These are phyloP conservation scores for Cnemophilus loriae DNA, from an alignment of 2,113 vertebrate genomes.

Conservation along the genomic window DNA sequence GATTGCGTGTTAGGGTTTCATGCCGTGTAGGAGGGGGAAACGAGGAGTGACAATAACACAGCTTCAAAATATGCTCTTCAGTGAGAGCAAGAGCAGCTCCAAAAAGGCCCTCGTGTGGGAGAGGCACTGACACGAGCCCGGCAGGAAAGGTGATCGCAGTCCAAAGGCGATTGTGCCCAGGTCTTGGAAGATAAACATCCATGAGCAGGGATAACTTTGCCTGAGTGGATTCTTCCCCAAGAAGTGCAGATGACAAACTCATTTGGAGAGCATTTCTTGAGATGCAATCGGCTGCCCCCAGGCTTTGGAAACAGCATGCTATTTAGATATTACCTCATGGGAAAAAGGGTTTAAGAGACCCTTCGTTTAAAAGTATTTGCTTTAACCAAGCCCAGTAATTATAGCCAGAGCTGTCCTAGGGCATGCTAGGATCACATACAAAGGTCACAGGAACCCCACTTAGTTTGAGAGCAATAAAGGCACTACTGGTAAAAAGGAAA, in stretches of 20 bases:
- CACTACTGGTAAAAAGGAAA: not conserved
- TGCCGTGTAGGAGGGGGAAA: not conserved
- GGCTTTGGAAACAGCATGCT: not conserved
- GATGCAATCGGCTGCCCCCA: not conserved
- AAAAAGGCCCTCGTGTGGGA: not conserved
- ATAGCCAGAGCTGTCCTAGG: not conserved
- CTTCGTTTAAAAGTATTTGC: not conserved
- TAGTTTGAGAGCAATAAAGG: not conserved
- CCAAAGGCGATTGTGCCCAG: not conserved
- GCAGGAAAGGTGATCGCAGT: not conserved
- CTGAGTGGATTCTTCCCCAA: not conserved
- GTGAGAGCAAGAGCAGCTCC: not conserved
- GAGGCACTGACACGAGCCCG: not conserved
- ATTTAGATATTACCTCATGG: not conserved
- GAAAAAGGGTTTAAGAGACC: not conserved
- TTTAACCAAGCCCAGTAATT: not conserved
- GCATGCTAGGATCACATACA: not conserved
- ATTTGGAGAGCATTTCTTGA: not conserved
- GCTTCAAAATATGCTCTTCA: not conserved
- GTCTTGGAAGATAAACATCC: not conserved
- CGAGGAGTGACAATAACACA: constrained; percentile 1
- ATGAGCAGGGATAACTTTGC: not conserved
- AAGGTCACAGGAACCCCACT: not conserved
- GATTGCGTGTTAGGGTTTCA: not conserved
- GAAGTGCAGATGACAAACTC: not conserved